Evolutionary conservation across 2,113 vertebrate genomes (phyloP).

Genomic region (Suricata suricatta): DNA sequence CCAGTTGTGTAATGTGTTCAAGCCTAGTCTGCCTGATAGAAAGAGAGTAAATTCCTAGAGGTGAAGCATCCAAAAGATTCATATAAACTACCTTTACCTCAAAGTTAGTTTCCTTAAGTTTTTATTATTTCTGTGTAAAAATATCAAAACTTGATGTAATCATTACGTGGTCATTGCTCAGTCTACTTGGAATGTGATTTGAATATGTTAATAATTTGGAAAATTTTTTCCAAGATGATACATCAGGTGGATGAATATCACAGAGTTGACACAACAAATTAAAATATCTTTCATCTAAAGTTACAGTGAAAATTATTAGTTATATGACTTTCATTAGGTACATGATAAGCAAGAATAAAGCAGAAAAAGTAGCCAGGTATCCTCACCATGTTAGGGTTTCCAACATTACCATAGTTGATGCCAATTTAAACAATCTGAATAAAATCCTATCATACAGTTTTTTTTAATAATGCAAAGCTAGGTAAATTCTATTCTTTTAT

Average conservation of each 20-base stretch:
- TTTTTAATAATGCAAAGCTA: background rate
- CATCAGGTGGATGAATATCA: background rate
- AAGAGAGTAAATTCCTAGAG: background rate
- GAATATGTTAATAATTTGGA: slow-evolving; percentile 17
- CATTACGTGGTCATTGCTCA: background rate
- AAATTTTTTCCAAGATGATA: background rate
- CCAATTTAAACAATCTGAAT: background rate
- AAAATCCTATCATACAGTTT: background rate
- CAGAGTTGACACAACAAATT: background rate
- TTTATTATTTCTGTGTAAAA: background rate
- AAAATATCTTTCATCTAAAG: background rate
- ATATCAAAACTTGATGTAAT: background rate
- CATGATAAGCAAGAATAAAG: background rate
- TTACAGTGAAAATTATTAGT: background rate
- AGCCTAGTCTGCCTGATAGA: background rate
- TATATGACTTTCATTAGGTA: background rate
- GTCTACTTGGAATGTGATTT: slow-evolving; percentile 40
- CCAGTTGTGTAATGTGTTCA: background rate
- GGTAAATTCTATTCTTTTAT: background rate
- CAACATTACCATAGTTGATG: background rate
- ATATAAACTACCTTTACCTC: background rate
- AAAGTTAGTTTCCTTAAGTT: background rate
- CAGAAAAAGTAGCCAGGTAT: background rate
- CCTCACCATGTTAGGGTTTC: background rate
- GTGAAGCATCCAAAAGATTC: background rate